Evolutionary conservation across 2,113 vertebrate genomes (phyloP), one percentile per base, ranked within the genome.

Genomic region (Cyprinus carpio): DNA sequence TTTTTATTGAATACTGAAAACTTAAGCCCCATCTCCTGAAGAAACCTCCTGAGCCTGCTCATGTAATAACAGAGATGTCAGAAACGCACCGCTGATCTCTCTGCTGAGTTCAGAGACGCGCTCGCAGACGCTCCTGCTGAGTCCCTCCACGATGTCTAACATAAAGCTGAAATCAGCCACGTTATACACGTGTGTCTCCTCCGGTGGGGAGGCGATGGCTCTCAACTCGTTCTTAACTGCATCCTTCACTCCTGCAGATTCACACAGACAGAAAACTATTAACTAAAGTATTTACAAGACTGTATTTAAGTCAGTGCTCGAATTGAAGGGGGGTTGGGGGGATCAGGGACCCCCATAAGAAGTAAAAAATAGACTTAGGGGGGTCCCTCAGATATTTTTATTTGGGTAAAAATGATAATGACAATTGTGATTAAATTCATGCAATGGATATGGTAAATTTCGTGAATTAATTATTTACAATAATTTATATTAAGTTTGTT

Each of bases 161-260:
- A 99, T 99, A 91, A 97, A 94, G 54, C 94, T 96, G 11, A 99
- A 99, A 88, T 99, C 98, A 0, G 96, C 97, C 72, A 99, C 98
- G 0, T 99, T 98, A 94, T 99, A 99, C 82, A 98, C 96, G 0
- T 99, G 98, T 0, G 95, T 96, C 65, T 95, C 95, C 89, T 97
- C 94, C 0, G 98, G 98, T 6, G 98, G 95, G 0, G 98, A 99
- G 4, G 97, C 97, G 15, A 99, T 98, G 80, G 96, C 95, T 89
- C 92, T 96, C 87, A 99, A 93, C 90, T 99, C 98, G 3, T 95
- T 97, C 91, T 96, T 94, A 71, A 99, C 98, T 0, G 98, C 98
- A 4, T 99, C 99, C 90, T 99, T 99, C 81, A 99, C 98, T 90
- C 98, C 98, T 99, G 90, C n/a, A 23, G 56, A 58, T n/a, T n/a